Evolutionary conservation across 2,888 invertebrate species (phyloP).

Genomic region (Chironomus tentans): DNA sequence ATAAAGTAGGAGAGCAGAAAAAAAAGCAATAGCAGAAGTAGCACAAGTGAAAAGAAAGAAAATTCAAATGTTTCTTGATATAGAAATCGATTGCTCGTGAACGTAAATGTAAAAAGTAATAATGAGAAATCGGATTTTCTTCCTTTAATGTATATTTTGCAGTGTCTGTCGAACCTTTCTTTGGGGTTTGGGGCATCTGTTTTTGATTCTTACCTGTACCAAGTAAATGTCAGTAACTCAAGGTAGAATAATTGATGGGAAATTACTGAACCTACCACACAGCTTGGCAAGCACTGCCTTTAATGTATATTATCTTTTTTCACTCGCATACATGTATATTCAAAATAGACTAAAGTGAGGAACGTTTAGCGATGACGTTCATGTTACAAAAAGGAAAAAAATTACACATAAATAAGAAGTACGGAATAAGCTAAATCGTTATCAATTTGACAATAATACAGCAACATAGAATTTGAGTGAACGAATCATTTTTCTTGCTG

Average conservation of each 20-base stretch:
- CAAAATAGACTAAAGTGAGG: too few species aligned
- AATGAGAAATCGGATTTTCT: background rate
- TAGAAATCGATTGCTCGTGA: background rate
- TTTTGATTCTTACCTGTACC: too few species aligned
- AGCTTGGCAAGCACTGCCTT: too few species aligned
- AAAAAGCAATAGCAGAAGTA: background rate
- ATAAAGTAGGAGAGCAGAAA: background rate
- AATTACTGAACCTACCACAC: too few species aligned
- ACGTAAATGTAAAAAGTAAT: background rate
- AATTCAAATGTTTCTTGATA: background rate
- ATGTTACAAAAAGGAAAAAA: background rate
- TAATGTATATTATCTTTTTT: too few species aligned
- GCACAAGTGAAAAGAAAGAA: background rate
- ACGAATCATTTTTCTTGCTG: slow-evolving; percentile 7
- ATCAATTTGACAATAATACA: slow-evolving; percentile 15
- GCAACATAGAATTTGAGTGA: background rate
- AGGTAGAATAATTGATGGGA: too few species aligned
- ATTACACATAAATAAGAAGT: background rate
- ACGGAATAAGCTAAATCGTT: background rate
- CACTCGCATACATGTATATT: too few species aligned
- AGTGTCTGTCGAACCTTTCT: background rate
- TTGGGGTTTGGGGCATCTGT: too few species aligned
- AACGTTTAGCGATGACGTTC: background rate
- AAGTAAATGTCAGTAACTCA: too few species aligned
- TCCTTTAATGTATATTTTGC: background rate